A percentile compares a stretch with the other conserved stretches of the same genome.
phyloP scores from a whole-genome alignment of 2,797 vertebrate species.

The Poeciliopsis turneri region DNA sequence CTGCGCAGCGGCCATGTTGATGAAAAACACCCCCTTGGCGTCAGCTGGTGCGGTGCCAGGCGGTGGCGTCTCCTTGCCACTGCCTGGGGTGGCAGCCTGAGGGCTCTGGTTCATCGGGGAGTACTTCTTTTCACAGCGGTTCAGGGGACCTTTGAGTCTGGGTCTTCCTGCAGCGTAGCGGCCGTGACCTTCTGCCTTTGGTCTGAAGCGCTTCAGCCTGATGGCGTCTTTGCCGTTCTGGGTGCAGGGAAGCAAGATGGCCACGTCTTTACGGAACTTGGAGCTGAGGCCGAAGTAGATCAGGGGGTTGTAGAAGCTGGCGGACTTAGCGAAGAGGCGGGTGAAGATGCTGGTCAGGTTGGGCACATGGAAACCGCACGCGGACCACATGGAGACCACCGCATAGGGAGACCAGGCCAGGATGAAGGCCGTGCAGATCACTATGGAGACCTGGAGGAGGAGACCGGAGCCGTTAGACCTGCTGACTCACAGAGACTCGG shows the following conservation, averaged over 20 bases:
- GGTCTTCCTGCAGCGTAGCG: neutral
- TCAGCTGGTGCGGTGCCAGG: constrained; percentile 54
- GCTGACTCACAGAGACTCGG: neutral
- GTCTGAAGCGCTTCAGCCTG: constrained; percentile 78
- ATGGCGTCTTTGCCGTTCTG: constrained; percentile 73
- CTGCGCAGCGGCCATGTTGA: constrained; percentile 43
- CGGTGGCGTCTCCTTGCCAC: constrained; percentile 58
- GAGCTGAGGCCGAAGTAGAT: constrained; percentile 88
- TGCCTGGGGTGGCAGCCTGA: constrained; percentile 51
- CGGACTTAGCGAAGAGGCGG: constrained; percentile 84
- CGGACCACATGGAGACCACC: constrained; percentile 85
- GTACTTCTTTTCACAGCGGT: constrained; percentile 41
- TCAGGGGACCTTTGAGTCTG: constrained; percentile 35
- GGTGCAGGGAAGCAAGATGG: constrained; percentile 76
- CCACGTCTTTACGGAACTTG: constrained; percentile 83
- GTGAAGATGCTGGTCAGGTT: constrained; percentile 84
- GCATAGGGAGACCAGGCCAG: constrained; percentile 88
- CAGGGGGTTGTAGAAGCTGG: constrained; percentile 85
- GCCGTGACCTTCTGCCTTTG: constrained; percentile 29
- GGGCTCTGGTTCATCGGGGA: neutral
- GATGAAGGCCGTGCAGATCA: constrained; percentile 84
- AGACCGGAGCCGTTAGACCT: neutral
- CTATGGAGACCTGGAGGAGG: constrained; percentile 81
- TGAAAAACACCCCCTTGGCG: constrained; percentile 70
- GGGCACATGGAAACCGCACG: constrained; percentile 80